Percentiles rank a stretch among this genome's conserved stretches.
Evolutionary conservation across 2,113 vertebrate species (phyloP).

Genomic region (Halichoeres trimaculatus): DNA sequence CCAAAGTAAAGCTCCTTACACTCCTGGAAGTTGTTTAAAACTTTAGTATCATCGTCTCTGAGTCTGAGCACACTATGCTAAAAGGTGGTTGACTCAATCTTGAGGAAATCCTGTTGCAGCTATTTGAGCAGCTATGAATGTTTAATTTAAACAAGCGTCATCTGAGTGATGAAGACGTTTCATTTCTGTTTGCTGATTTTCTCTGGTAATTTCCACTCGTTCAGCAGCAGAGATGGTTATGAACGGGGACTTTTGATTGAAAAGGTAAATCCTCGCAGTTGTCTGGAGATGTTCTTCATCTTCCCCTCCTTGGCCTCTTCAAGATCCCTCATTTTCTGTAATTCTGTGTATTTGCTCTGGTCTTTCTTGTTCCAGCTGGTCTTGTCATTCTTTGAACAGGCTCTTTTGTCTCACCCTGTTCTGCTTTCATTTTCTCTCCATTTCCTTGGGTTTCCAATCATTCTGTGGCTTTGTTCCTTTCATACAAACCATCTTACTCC

Average conservation of each 20-base stretch:
- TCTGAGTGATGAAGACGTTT: neutral
- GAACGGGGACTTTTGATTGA: too few species aligned
- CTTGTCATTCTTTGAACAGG: constrained; percentile 4
- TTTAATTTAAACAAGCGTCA: neutral
- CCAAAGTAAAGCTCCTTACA: neutral
- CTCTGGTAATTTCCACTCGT: neutral
- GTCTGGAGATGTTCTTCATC: too few species aligned
- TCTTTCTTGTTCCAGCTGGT: neutral
- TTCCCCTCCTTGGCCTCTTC: neutral
- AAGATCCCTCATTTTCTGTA: neutral
- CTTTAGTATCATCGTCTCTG: neutral
- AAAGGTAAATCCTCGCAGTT: neutral
- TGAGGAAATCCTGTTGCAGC: constrained; percentile 5
- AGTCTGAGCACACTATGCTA: neutral
- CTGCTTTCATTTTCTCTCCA: constrained; percentile 12
- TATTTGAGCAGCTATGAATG: constrained; percentile 1
- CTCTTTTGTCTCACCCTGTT: constrained; percentile 4
- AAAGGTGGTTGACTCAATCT: neutral
- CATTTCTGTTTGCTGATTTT: neutral
- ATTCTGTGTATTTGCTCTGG: neutral
- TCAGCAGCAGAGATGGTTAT: too few species aligned
- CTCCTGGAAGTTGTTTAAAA: neutral
- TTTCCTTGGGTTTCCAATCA: constrained; percentile 7
- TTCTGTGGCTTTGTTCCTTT: constrained; percentile 20
- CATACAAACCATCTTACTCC: constrained; percentile 10